Conservation (phyloP, 1,140 invertebrate species). For the Delia radicum region DNA sequence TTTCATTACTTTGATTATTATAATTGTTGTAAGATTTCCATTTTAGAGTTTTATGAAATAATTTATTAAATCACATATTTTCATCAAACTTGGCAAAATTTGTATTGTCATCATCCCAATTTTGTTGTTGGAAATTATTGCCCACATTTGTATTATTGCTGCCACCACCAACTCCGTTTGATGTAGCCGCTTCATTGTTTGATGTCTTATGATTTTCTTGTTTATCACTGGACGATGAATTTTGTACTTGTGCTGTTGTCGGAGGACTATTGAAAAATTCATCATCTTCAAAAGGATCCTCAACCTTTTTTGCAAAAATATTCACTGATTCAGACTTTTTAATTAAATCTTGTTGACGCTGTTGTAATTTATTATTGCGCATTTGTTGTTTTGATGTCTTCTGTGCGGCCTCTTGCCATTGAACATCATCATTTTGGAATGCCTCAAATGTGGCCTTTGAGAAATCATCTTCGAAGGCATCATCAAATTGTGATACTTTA, state of each 20-base stretch:
- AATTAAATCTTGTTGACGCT: constrained; percentile 60
- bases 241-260: constrained; percentile 27
- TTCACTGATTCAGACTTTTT: constrained; percentile 86
- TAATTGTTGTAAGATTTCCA: not conserved
- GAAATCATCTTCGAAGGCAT: constrained; percentile 54
- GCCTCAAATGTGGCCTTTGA: constrained; percentile 51
- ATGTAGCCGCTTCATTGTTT: not conserved
- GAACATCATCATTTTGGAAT: constrained; percentile 50
- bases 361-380: constrained; percentile 43
- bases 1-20: not conserved
- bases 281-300: constrained; percentile 83
- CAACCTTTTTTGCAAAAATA: constrained; percentile 75
- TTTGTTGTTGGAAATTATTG: not conserved
- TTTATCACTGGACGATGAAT: not conserved
- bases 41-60: constrained; percentile 34
- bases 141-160: constrained; percentile 25
- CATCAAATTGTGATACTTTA: constrained; percentile 54
- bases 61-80: constrained; percentile 56
- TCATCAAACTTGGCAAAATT: constrained; percentile 57
- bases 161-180: not conserved
- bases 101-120: constrained; percentile 48
- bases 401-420: constrained; percentile 28
- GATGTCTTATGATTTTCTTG: constrained; percentile 20
- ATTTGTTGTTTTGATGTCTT: constrained; percentile 40
- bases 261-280: constrained; percentile 71